These are phyloP conservation scores for Strigops habroptila DNA, from an alignment of 2,113 vertebrate species.

Conservation along the genomic window DNA sequence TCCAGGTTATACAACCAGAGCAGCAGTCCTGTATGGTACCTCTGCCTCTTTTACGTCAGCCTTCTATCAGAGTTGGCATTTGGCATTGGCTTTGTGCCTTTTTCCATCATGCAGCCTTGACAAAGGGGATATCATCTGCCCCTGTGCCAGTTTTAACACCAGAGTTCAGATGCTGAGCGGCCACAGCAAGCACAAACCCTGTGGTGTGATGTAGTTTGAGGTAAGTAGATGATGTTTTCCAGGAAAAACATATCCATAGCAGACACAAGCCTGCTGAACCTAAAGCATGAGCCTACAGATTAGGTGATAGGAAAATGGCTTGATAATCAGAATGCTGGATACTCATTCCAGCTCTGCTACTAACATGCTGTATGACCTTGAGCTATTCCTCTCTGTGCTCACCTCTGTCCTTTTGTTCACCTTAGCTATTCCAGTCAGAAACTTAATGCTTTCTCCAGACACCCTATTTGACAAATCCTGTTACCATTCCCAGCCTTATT, in stretches of 20 bases:
- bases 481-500: neutral
- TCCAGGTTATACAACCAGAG: neutral
- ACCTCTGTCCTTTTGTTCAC: neutral
- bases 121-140: conserved; percentile 2
- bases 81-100: neutral
- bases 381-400: neutral
- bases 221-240: neutral
- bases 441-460: neutral
- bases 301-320: neutral
- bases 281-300: neutral
- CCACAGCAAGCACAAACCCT: neutral
- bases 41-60: neutral
- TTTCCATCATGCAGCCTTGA: conserved; percentile 23
- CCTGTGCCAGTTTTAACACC: conserved; percentile 40
- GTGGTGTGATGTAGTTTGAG: neutral
- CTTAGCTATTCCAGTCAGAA: neutral
- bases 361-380: neutral
- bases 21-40: neutral
- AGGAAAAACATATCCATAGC: neutral
- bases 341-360: neutral
- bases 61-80: conserved; percentile 55
- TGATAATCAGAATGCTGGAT: neutral
- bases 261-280: neutral
- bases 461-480: neutral
- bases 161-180: neutral